phyloP scores from a whole-genome alignment of 2,797 vertebrate genomes.

The Epinephelus coioides region DNA sequence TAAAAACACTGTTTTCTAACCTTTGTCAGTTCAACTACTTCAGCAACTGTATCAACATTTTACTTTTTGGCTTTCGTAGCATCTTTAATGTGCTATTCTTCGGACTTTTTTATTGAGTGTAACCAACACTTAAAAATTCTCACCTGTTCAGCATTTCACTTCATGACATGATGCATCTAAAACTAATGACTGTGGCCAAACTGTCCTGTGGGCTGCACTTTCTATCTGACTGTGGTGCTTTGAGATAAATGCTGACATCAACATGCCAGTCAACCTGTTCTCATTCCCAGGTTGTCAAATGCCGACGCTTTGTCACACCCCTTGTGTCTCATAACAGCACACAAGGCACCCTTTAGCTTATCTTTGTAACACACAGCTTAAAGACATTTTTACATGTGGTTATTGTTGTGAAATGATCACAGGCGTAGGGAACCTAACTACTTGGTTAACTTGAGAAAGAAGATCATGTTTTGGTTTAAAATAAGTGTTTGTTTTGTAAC shows the following conservation, averaged over 20 bases:
- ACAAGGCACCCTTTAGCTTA: too few species aligned
- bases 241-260: background rate
- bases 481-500: too few species aligned
- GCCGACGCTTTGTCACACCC: too few species aligned
- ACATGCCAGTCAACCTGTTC: background rate
- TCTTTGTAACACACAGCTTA: too few species aligned
- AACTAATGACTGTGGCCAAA: background rate
- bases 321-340: too few species aligned
- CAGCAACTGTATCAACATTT: background rate
- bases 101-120: background rate
- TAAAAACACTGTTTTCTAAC: background rate
- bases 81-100: background rate
- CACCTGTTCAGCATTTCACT: background rate
- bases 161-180: background rate
- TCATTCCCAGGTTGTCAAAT: too few species aligned
- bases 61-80: background rate
- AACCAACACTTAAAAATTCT: background rate
- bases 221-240: too few species aligned
- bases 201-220: background rate
- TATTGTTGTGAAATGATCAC: too few species aligned
- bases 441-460: too few species aligned
- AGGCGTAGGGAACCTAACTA: too few species aligned
- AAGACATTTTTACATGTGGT: too few species aligned
- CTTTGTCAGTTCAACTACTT: background rate
- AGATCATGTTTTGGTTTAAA: too few species aligned